Evolutionary conservation across 2,797 vertebrate genomes (phyloP).

Genomic region (Thamnophis elegans): DNA sequence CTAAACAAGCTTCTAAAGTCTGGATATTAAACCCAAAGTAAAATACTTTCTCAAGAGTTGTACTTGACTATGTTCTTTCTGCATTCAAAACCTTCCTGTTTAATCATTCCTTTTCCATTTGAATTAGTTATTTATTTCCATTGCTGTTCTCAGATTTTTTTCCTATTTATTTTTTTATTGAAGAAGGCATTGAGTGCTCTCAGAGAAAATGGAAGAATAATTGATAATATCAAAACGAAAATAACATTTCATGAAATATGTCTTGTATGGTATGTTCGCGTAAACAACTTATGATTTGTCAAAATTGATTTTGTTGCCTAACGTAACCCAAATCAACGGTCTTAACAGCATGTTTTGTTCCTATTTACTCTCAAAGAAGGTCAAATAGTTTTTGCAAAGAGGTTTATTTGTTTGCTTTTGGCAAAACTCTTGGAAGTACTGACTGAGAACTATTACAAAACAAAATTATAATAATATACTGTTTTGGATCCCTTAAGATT

Average conservation of each 20-base stretch:
- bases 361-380: background rate
- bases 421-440: background rate
- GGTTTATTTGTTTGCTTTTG: background rate
- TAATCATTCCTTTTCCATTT: background rate
- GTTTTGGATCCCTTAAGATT: background rate
- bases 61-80: background rate
- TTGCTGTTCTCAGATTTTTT: background rate
- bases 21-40: background rate
- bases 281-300: background rate
- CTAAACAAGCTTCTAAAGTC: background rate
- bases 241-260: background rate
- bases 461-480: background rate
- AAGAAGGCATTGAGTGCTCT: background rate
- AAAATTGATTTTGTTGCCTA: background rate
- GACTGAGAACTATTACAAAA: background rate
- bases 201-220: background rate
- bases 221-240: background rate
- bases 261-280: background rate
- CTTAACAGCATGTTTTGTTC: background rate
- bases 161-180: background rate
- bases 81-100: background rate
- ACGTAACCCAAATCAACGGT: background rate
- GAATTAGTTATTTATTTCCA: background rate
- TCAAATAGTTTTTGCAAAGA: background rate
- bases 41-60: background rate